A percentile compares a stretch with the other conserved stretches of the same genome.
Conservation (phyloP, 1,140 invertebrate species). For the Orchestia grillus region DNA sequence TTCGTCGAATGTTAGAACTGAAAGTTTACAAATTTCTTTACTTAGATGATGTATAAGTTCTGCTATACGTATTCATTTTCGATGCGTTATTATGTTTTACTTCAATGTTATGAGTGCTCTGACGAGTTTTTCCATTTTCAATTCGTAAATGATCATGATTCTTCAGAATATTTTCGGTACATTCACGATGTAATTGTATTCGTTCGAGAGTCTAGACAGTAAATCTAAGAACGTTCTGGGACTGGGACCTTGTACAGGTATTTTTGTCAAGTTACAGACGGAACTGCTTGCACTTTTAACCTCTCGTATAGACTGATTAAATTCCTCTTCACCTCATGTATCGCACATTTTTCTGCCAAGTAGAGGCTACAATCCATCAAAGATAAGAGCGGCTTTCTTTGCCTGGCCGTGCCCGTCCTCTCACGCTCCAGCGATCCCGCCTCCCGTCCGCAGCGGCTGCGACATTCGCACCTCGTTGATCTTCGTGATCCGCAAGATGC, state of each 20-base stretch:
- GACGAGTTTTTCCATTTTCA: not conserved
- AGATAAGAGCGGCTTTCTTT: slow-evolving; percentile 47
- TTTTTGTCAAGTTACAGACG: not conserved
- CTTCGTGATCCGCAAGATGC: not conserved
- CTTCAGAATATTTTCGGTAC: not conserved
- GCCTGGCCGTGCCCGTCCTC: not conserved
- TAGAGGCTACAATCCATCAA: slow-evolving; percentile 36
- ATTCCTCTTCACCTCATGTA: slow-evolving; percentile 40
- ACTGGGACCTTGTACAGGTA: not conserved
- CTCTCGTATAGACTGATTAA: slow-evolving; percentile 16
- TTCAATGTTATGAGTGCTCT: not conserved
- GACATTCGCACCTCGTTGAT: not conserved
- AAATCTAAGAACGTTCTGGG: not conserved
- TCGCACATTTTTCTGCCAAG: not conserved
- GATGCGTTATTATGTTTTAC: not conserved
- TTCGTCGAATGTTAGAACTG: not conserved
- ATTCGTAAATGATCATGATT: not conserved
- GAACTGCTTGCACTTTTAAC: slow-evolving; percentile 31
- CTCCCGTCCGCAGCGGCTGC: not conserved
- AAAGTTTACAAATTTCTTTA: not conserved
- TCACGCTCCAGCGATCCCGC: not conserved
- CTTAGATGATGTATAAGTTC: not conserved
- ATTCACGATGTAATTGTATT: not conserved
- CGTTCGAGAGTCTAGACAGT: not conserved
- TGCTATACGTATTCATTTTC: not conserved